These are phyloP conservation scores for Nylanderia fulva DNA, from an alignment of 1,140 invertebrate species.

Conservation along the genomic window DNA sequence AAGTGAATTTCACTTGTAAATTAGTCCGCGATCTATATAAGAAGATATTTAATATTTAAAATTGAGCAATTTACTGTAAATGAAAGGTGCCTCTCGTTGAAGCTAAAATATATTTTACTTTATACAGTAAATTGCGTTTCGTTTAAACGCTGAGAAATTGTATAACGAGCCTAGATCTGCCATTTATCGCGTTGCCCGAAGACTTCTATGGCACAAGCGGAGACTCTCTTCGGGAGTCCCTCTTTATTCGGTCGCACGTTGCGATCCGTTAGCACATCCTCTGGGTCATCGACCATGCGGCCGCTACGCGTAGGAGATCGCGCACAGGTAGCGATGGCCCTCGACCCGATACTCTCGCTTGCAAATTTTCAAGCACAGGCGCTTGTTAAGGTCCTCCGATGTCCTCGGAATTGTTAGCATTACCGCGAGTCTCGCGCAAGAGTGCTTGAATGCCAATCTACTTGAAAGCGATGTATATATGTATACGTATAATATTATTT, in stretches of 20 bases:
- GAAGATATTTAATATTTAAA: not conserved
- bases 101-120: no score
- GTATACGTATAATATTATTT: not conserved
- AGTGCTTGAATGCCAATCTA: not conserved
- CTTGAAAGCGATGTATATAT: not conserved
- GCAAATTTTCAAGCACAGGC: conserved; percentile 6
- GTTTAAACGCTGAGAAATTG: not conserved
- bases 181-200: conserved; percentile 43
- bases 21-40: not conserved
- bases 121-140: not conserved
- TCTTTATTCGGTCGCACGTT: conserved; percentile 64
- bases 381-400: not conserved
- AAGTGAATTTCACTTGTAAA: not conserved
- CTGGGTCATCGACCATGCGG: conserved; percentile 72
- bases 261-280: conserved; percentile 72
- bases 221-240: conserved; percentile 25
- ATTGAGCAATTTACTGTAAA: not conserved
- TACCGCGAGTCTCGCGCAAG: not conserved
- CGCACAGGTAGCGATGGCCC: conserved; percentile 34
- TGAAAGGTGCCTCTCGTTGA: not conserved
- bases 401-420: not conserved
- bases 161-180: not conserved
- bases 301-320: conserved; percentile 55
- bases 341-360: conserved; percentile 14
- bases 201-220: conserved; percentile 50